Evolutionary conservation across 2,797 vertebrate species (phyloP).

Genomic region (Tenualosa thibaudeaui): DNA sequence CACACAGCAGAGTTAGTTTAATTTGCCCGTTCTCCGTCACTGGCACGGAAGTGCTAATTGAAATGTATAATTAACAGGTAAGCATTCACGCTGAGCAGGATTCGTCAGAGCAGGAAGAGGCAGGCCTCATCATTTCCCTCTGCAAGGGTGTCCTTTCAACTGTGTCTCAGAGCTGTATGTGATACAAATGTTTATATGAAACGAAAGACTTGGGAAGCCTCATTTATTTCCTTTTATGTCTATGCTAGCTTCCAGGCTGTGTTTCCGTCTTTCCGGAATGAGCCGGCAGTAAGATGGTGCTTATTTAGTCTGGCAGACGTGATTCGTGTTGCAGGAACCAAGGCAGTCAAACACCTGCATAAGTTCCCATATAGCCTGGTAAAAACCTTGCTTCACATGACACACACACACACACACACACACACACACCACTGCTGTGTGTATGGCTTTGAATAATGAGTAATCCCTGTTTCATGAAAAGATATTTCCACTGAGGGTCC

Average conservation of each 20-base stretch:
- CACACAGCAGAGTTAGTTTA: neutral
- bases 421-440: neutral
- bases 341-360: neutral
- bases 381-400: neutral
- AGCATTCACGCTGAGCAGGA: neutral
- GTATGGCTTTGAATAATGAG: neutral
- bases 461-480: neutral
- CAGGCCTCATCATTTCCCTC: neutral
- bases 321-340: neutral
- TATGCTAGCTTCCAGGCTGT: neutral
- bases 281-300: neutral
- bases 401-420: neutral
- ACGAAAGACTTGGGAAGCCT: neutral
- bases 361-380: neutral
- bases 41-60: constrained; percentile 17
- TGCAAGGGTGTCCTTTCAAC: neutral
- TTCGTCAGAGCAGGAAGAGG: neutral
- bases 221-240: neutral
- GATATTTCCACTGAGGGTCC: neutral
- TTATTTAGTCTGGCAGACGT: constrained; percentile 3
- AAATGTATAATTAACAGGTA: constrained; percentile 18
- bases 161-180: neutral
- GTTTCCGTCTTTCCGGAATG: neutral
- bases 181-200: neutral
- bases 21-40: neutral